Evolutionary conservation across 1,140 invertebrate species (phyloP).

Genomic region (Ylistrum balloti): DNA sequence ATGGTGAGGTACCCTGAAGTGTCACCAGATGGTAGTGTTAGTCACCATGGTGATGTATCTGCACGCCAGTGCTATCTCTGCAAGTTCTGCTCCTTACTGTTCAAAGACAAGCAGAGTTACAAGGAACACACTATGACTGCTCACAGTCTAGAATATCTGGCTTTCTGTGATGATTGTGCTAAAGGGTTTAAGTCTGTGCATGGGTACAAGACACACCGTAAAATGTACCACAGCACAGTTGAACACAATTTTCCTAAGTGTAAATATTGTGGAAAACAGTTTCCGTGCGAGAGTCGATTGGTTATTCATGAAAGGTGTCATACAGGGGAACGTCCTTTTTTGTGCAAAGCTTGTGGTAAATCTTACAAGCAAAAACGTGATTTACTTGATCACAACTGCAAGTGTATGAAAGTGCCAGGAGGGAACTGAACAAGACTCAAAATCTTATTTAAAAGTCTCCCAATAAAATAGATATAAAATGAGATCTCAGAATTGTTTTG

Average conservation of each 20-base stretch:
- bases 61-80: conserved; percentile 23
- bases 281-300: conserved; percentile 23
- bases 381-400: conserved; percentile 27
- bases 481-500: too few species aligned
- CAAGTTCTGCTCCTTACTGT: conserved; percentile 32
- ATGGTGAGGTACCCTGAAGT: not conserved
- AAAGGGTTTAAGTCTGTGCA: conserved; percentile 11
- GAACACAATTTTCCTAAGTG: conserved; percentile 25
- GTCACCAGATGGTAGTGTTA: not conserved
- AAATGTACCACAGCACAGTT: conserved; percentile 6
- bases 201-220: not conserved
- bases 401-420: not conserved
- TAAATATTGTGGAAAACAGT: conserved; percentile 33
- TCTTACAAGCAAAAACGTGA: conserved; percentile 16
- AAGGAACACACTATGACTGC: not conserved
- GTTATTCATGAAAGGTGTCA: not conserved
- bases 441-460: too few species aligned
- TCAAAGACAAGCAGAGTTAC: conserved; percentile 26
- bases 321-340: not conserved
- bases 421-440: not conserved
- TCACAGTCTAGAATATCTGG: conserved; percentile 27
- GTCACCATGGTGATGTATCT: not conserved
- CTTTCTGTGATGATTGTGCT: not conserved
- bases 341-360: conserved; percentile 15
- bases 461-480: too few species aligned